phyloP scores from a whole-genome alignment of 1,140 invertebrate species.

The Wasmannia auropunctata region DNA sequence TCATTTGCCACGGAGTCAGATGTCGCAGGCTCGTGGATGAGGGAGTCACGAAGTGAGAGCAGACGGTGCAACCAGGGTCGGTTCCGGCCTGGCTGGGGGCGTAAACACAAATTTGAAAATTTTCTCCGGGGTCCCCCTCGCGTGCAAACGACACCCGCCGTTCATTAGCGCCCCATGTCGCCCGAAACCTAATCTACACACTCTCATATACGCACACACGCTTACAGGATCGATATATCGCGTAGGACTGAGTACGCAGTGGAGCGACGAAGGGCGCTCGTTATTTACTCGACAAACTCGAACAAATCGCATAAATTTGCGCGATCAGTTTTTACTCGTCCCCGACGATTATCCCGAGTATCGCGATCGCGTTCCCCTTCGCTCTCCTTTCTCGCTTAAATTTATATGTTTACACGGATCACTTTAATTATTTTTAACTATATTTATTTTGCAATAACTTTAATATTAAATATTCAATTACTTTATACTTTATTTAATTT shows the following conservation, averaged over 20 bases:
- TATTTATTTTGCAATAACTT: background rate
- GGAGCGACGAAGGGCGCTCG: background rate
- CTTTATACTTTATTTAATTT: background rate
- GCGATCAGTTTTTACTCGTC: conserved; percentile 73
- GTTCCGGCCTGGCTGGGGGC: conserved; percentile 38
- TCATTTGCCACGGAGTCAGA: conserved; percentile 53
- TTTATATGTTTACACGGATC: background rate
- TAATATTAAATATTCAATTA: background rate
- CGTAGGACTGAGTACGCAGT: conserved; percentile 3
- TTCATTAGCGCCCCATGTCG: conserved; percentile 80
- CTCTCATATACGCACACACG: conserved; percentile 24
- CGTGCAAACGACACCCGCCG: conserved; percentile 78
- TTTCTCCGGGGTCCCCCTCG: conserved; percentile 58
- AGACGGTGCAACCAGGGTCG: conserved; percentile 1
- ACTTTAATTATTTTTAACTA: background rate
- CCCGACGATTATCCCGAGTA: background rate
- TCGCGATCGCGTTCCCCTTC: background rate
- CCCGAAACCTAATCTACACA: conserved; percentile 74
- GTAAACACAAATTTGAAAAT: conserved; percentile 76
- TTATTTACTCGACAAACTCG: conserved; percentile 73
- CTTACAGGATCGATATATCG: conserved; percentile 55
- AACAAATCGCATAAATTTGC: conserved; percentile 78
- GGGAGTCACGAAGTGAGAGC: conserved; percentile 1
- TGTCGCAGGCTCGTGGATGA: conserved; percentile 22
- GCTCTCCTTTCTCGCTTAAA: background rate